Base-by-base conservation (phyloP, 2,888 invertebrate species). In the Apamea crenata region DNA sequence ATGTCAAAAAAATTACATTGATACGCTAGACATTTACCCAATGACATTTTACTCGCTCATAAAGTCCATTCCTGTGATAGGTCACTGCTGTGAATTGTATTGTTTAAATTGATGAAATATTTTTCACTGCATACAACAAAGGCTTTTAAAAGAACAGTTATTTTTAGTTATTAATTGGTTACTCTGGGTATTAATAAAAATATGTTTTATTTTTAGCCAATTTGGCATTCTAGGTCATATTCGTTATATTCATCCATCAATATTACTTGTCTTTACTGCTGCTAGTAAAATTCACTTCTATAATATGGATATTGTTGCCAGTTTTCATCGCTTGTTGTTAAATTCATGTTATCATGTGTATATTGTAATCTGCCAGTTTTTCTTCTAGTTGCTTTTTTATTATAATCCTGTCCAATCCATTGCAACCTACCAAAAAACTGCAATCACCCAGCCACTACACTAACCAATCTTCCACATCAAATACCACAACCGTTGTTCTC, bases 1-100 rank as follows among this genome's bases (percentile, higher is more conserved):
- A 84, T 84, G 78, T 81, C 85, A 84, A 69, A 72, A 70, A 16
- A 12, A 40, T 69, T 63, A 72, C 67, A 77, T 69, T 68, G 66
- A 59, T 44, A 68, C 21, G 63, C 53, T 71, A 84, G 76, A 68
- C 76, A 81, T 87, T 84, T 84, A 68, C 67, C 53, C 18, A 77
- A 18, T 81, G 81, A 77, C 78, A 87, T 87, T 85, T 78, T 59
- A 68, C 56, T 29, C 3, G 59, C 44, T 32, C 32, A 36, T 77
- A 66, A 73, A 72, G 21, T 74, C 50, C 25, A 67, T 81, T 74
- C 44, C n/a, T 61, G 44, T 72, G n/a, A 67, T 61, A 77, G 74
- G 70, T 68, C 69, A 87, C 21, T 56, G 25, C 7, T 59, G n/a
- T 65, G 50, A 56, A 66, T 25, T 44, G 63, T 61, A 29, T 53